Evolutionary conservation across 92 coral and sea anemone species (phyloP).

Genomic region (Anthopleura xanthogrammica): DNA sequence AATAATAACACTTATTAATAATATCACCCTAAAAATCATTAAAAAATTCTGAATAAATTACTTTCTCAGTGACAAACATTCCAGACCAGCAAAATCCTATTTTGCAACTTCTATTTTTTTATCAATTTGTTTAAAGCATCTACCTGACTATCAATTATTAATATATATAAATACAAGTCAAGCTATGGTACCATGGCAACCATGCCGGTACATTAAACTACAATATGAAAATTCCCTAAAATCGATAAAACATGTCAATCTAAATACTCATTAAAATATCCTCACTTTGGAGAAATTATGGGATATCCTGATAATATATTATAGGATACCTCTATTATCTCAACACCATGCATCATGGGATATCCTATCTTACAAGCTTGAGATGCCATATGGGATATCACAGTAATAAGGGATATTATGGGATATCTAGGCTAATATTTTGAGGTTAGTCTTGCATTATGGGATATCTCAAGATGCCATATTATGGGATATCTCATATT

Average conservation of each 20-base stretch:
- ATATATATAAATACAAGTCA: slow-evolving; percentile 15
- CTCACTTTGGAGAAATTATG: background rate
- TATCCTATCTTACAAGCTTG: background rate
- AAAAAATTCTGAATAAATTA: background rate
- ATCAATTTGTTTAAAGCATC: background rate
- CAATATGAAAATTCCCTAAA: slow-evolving; percentile 17
- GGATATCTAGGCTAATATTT: background rate
- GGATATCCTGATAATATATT: background rate
- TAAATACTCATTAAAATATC: background rate
- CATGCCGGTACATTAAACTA: slow-evolving; percentile 11
- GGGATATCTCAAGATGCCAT: background rate
- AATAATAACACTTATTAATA: too few relatives aligned
- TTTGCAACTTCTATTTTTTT: background rate
- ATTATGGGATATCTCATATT: background rate
- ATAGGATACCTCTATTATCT: background rate
- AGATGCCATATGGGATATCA: background rate
- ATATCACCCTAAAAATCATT: too few relatives aligned
- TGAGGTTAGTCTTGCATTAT: background rate
- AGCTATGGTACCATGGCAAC: slow-evolving; percentile 27
- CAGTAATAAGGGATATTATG: background rate
- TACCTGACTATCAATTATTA: background rate
- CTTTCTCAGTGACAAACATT: background rate
- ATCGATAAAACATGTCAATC: slow-evolving; percentile 9
- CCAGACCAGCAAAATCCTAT: background rate
- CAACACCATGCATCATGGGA: background rate